A percentile compares a stretch with the other conserved stretches of the same genome.
Evolutionary conservation across 2,888 invertebrate species (phyloP).

Genomic region (Yponomeuta malinellus): DNA sequence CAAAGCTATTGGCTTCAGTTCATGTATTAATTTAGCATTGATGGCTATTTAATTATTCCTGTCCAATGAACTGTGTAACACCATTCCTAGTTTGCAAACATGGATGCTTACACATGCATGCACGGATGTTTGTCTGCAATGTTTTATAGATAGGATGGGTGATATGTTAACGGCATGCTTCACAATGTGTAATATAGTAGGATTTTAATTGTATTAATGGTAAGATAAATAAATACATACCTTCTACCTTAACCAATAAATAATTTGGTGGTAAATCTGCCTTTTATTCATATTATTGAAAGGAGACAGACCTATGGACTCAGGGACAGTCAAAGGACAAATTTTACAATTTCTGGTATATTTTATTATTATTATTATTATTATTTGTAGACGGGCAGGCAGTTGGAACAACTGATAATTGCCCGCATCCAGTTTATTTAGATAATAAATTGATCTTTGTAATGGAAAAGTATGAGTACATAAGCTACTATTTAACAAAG

Average conservation of each 20-base stretch:
- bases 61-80: too few relatives aligned
- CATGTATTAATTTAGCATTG: not conserved
- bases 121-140: not conserved
- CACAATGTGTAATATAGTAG: not conserved
- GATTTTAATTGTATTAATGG: not conserved
- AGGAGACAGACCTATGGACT: too few relatives aligned
- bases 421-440: not conserved
- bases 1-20: not conserved
- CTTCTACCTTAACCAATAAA: not conserved
- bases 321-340: too few relatives aligned
- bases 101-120: too few relatives aligned
- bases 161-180: not conserved
- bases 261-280: not conserved
- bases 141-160: not conserved
- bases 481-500: too few relatives aligned
- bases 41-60: not conserved
- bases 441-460: not conserved
- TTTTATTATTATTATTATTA: not conserved
- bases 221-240: not conserved
- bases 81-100: too few relatives aligned
- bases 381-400: too few relatives aligned
- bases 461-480: not conserved
- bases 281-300: not conserved
- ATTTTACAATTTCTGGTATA: too few relatives aligned
- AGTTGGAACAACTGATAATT: too few relatives aligned